Percentiles rank a stretch among this genome's conserved stretches.
These are phyloP conservation scores for Athripsodes cinereus DNA, from an alignment of 2,888 invertebrate species.

Conservation along the genomic window DNA sequence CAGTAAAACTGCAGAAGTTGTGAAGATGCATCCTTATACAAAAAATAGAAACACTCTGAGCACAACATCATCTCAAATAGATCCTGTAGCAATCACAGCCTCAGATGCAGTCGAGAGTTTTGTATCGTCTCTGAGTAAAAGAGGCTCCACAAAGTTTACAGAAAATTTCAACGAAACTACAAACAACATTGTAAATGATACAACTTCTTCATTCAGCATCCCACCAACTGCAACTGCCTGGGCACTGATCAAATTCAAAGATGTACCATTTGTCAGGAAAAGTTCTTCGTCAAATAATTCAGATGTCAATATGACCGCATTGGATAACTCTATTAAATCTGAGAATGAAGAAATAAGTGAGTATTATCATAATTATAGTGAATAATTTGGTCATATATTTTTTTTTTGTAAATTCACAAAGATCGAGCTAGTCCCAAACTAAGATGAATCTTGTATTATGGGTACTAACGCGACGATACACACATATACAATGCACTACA, in stretches of 20 bases:
- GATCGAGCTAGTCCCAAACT: too few relatives aligned
- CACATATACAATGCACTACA: too few relatives aligned
- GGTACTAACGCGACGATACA: too few relatives aligned
- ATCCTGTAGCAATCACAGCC: constrained; percentile 45
- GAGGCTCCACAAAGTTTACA: constrained; percentile 46
- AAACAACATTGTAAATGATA: constrained; percentile 16
- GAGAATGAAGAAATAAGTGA: background rate
- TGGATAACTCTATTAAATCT: background rate
- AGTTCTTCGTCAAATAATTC: background rate
- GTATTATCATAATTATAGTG: background rate
- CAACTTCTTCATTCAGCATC: constrained; percentile 38
- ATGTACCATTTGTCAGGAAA: constrained; percentile 33
- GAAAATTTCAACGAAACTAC: constrained; percentile 31
- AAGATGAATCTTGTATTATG: too few relatives aligned
- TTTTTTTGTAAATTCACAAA: background rate
- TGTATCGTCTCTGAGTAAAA: constrained; percentile 45
- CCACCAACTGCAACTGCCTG: constrained; percentile 50
- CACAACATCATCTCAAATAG: constrained; percentile 46
- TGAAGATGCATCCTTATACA: constrained; percentile 21
- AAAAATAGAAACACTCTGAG: constrained; percentile 32
- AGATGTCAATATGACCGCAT: background rate
- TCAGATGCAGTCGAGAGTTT: constrained; percentile 41
- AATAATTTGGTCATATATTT: background rate
- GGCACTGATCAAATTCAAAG: constrained; percentile 46
- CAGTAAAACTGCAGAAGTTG: constrained; percentile 22